A percentile compares a stretch with the other conserved stretches of the same genome.
phyloP scores from a whole-genome alignment of 64 coral and sea anemone species.

The Porites lutea region DNA sequence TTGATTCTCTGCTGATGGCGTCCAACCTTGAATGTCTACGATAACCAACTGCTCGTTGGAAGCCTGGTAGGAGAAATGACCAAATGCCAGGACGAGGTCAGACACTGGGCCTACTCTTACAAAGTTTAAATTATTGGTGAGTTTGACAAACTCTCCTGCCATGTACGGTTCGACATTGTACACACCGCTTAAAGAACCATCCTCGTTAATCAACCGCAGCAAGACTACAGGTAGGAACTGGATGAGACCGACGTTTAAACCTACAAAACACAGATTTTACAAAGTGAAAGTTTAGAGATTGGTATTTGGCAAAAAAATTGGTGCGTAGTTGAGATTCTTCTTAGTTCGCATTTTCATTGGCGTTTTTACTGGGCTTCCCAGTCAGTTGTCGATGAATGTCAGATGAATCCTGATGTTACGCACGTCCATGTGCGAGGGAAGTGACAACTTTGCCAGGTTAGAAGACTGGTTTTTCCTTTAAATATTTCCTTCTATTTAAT shows the following conservation, averaged over 20 bases:
- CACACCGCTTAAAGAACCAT: conserved; percentile 39
- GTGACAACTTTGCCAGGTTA: too few species aligned
- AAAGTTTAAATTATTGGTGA: conserved; percentile 89
- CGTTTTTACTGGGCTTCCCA: too few species aligned
- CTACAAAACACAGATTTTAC: conserved; percentile 20
- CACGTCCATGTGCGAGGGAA: too few species aligned
- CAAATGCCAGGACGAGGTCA: conserved; percentile 87
- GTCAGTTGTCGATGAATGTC: too few species aligned
- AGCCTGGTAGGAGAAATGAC: conserved; percentile 90
- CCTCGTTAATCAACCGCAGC: conserved; percentile 58
- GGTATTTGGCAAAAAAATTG: too few species aligned
- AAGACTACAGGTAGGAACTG: conserved; percentile 95
- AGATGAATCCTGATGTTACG: too few species aligned
- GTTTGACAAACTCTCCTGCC: conserved; percentile 92
- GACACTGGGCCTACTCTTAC: conserved; percentile 34
- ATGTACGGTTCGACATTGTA: conserved; percentile 98
- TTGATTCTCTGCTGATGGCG: conserved; percentile 45
- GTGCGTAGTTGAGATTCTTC: too few species aligned
- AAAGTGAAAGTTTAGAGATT: too few species aligned
- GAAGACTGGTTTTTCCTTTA: too few species aligned
- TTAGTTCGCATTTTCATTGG: too few species aligned
- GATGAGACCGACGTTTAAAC: conserved; percentile 70
- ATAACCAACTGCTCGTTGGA: conserved; percentile 78
- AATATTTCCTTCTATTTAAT: too few species aligned
- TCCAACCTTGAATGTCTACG: conserved; percentile 96